Base-by-base conservation (phyloP, 2,797 vertebrate species). In the Falco columbarius region DNA sequence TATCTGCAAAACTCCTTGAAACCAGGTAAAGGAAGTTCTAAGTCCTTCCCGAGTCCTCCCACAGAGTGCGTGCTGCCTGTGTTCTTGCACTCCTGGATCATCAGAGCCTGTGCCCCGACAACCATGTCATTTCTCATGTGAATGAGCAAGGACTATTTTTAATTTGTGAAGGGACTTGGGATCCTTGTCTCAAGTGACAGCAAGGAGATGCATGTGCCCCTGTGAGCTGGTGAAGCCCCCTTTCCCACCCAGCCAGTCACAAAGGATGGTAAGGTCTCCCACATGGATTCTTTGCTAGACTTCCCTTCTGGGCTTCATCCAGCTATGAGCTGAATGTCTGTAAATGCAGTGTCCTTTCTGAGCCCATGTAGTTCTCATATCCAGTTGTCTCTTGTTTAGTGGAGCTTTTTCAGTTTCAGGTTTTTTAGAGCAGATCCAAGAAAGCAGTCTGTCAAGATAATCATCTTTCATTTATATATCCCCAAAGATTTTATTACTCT, bases 341-440 rank as follows among this genome's bases (percentile, higher is more conserved):
- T 86, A 94, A 94, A 76, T 46, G 49, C n/a, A 51, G 7, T 51
- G 49, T 81, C 71, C 22, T 87, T 75, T 89, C 89, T 58, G 32
- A 2, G 18, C 16, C 30, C 21, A 26, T 61, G 29, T 86, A 82
- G 80, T 89, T 76, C 55, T 82, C 24, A 29, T 67, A 81, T 40
- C 14, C 38, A 56, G 49, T 47, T 73, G 52, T 54, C 40, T 86
- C 40, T 47, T 51, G 9, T 83, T 92, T 91, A 89, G 34, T 58
- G 56, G 29, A 85, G n/a, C 23, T 70, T 71, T 86, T 84, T 85
- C 24, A 29, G 42, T 86, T 79, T 89, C 55, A 87, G 74, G 59
- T 52, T 71, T 92, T 86, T 82, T 86, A 96, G 73, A 87, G 81
- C 22, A 32, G 88, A 92, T 84, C 73, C 70, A 82, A 82, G 93